Evolutionary conservation across 2,797 vertebrate species (phyloP), one percentile per base, ranked within the genome.

Genomic region (Acrocephalus scirpaceus): DNA sequence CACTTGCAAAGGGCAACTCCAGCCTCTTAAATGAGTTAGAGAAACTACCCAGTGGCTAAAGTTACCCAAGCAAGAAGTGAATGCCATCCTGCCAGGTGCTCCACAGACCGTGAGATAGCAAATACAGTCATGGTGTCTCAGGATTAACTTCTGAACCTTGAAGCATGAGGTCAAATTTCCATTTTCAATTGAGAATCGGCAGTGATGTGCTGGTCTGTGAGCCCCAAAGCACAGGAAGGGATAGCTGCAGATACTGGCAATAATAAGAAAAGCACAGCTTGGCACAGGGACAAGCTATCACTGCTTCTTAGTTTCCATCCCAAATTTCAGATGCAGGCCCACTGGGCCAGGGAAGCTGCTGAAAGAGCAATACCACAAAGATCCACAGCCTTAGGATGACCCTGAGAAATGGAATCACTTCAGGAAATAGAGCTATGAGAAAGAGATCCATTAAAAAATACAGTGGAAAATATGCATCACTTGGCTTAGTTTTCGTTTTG

Each of bases 401-500:
- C 95, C 86, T 19, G 27, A 77, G 69, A 79, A 73, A 74, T 60
- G 45, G 84, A 93, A 95, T 61, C 2, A 1, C 53, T 92, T 89
- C 90, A 91, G 93, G 89, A 87, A 96, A 85, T 0, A 1, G 81
- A 89, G 60, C 81, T 82, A 54, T 61, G 78, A 89, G 86, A 82
- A 91, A 95, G 50, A 87, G 57, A 69, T 57, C 50, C 14, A 15
- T 51, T 34, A 25, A 74, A 58, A 78, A 80, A 48, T 2, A 57
- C 62, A 48, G 64, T 60, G 89, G 92, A 84, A 95, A 94, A 87
- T 85, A 82, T 45, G 56, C 64, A 91, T 85, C 75, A 61, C 74
- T 95, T 94, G 88, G 86, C 93, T 87, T 65, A 57, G 51, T 5
- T 76, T 71, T 91, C 44, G 34, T 61, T 93, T 89, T 82, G 67